Conservation (phyloP, 2,113 vertebrate genomes). For the Microcebus jonahi region DNA sequence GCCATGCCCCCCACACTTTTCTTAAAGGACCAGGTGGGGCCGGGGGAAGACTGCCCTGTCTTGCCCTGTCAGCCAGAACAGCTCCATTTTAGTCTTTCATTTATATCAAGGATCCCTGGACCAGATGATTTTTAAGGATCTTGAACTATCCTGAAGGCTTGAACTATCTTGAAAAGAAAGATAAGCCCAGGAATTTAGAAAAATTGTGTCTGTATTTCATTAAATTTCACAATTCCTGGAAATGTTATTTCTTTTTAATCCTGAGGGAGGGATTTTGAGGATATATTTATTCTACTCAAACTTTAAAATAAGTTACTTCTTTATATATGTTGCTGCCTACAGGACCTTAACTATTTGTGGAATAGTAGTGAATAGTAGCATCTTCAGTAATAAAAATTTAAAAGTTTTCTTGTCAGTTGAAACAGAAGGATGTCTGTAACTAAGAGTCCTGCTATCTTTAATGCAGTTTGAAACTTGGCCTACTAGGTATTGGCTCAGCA, state of each 20-base stretch:
- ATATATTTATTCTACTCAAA: neutral
- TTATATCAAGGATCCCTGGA: neutral
- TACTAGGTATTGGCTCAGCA: neutral
- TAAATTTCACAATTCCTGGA: neutral
- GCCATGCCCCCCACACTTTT: neutral
- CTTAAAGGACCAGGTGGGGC: neutral
- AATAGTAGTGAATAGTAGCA: neutral
- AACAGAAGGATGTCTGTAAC: neutral
- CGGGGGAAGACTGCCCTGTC: neutral
- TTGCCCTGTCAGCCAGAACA: neutral
- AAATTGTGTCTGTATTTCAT: neutral
- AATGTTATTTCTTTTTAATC: slow-evolving; percentile 14
- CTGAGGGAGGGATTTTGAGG: neutral
- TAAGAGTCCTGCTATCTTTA: neutral
- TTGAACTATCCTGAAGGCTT: neutral
- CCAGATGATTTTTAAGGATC: neutral
- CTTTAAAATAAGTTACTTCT: neutral
- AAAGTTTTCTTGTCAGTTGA: neutral
- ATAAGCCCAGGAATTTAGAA: slow-evolving; percentile 12
- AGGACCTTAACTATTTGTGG: neutral
- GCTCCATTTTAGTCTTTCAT: neutral
- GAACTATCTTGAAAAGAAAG: neutral
- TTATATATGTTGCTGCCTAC: neutral
- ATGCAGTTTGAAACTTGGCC: neutral
- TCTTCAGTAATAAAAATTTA: neutral